Evolutionary conservation across 1,140 invertebrate genomes (phyloP).

Genomic region (Aleiodes sp.): DNA sequence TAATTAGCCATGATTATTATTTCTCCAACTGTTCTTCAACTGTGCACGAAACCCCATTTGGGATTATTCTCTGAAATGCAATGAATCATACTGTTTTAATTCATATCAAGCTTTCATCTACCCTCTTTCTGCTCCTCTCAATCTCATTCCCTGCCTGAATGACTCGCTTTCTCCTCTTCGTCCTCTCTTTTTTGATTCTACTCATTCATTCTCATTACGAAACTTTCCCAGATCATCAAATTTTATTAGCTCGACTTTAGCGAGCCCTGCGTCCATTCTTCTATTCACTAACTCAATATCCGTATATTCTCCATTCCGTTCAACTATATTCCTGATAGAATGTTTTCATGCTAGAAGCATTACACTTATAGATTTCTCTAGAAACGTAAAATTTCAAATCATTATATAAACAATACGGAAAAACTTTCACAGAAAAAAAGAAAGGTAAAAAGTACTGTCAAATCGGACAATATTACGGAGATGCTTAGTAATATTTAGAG

Average conservation of each 20-base stretch:
- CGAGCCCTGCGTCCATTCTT: neutral
- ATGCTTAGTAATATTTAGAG: too few relatives aligned
- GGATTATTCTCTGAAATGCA: neutral
- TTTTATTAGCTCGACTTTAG: conserved; percentile 35
- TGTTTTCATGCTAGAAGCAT: too few relatives aligned
- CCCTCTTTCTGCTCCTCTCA: neutral
- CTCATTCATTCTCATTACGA: conserved; percentile 35
- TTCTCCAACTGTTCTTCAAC: neutral
- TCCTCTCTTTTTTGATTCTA: conserved; percentile 11
- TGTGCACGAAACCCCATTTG: neutral
- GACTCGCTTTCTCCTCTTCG: conserved; percentile 8
- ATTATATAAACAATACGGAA: too few relatives aligned
- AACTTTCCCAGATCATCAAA: conserved; percentile 38
- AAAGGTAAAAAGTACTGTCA: neutral
- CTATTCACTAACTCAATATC: conserved; percentile 35
- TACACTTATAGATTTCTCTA: too few relatives aligned
- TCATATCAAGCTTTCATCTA: neutral
- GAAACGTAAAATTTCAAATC: too few relatives aligned
- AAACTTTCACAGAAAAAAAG: neutral
- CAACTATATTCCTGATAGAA: neutral
- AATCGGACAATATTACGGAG: too few relatives aligned
- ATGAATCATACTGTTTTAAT: neutral
- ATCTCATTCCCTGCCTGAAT: neutral
- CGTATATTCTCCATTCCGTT: conserved; percentile 8
- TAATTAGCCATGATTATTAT: too few relatives aligned